These are phyloP conservation scores for Cyprinodon brontotheroides DNA, from an alignment of 2,113 vertebrate species.

Conservation along the genomic window DNA sequence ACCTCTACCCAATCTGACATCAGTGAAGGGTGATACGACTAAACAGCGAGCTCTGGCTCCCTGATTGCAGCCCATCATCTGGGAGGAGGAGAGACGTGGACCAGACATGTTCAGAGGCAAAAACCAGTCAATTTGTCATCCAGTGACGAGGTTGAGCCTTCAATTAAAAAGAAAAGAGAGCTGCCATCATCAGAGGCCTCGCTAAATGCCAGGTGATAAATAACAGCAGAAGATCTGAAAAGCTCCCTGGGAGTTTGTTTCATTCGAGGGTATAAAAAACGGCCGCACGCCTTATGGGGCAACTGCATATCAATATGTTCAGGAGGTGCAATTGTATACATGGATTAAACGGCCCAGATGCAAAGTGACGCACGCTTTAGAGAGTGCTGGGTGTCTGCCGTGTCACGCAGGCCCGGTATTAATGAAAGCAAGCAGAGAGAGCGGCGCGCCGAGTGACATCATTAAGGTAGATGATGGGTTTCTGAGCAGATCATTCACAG, in stretches of 20 bases:
- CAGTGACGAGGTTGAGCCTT: conserved; percentile 76
- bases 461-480: conserved; percentile 72
- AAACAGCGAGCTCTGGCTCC: conserved; percentile 47
- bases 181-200: conserved; percentile 63
- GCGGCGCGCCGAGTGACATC: conserved; percentile 60
- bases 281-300: conserved; percentile 66
- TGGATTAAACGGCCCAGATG: conserved; percentile 70
- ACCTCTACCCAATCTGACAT: conserved; percentile 26
- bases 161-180: conserved; percentile 81
- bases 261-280: conserved; percentile 50
- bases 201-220: conserved; percentile 80
- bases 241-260: conserved; percentile 58
- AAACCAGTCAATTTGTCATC: conserved; percentile 78
- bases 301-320: conserved; percentile 77
- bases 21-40: conserved; percentile 32
- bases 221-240: conserved; percentile 72
- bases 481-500: conserved; percentile 66
- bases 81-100: conserved; percentile 38
- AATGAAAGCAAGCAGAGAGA: conserved; percentile 59
- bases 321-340: conserved; percentile 75
- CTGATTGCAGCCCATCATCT: conserved; percentile 37
- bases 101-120: conserved; percentile 55
- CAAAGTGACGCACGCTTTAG: conserved; percentile 51
- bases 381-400: conserved; percentile 57
- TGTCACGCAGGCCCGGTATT: conserved; percentile 55